These are phyloP conservation scores for Sinosuthora webbiana DNA, from an alignment of 2,113 vertebrate species.

Conservation along the genomic window DNA sequence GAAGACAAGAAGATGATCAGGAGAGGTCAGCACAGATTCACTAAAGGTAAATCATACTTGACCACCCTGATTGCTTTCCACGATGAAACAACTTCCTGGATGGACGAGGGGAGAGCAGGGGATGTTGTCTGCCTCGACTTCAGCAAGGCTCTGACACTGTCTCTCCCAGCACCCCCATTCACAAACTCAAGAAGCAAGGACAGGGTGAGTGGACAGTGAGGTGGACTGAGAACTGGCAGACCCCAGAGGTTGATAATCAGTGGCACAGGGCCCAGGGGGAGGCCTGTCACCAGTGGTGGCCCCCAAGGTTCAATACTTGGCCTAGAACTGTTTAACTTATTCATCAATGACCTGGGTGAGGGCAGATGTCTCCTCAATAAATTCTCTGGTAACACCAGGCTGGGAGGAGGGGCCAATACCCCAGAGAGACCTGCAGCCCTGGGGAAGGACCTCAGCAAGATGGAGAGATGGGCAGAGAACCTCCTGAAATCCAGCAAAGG, in stretches of 20 bases:
- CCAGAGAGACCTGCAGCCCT: neutral
- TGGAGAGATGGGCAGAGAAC: neutral
- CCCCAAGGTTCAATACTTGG: neutral
- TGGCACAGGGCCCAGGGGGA: neutral
- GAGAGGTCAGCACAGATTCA: neutral
- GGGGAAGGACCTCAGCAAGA: neutral
- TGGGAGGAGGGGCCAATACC: neutral
- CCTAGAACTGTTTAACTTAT: neutral
- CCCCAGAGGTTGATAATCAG: neutral
- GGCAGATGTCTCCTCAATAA: neutral
- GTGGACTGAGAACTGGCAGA: neutral
- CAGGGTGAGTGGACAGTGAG: neutral
- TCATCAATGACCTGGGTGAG: neutral
- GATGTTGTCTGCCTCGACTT: neutral
- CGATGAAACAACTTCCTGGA: neutral
- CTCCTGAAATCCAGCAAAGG: neutral
- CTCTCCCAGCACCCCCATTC: neutral
- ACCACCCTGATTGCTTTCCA: neutral
- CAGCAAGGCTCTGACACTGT: neutral
- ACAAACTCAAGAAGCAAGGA: no score
- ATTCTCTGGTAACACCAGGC: neutral
- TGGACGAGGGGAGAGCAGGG: neutral
- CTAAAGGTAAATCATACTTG: neutral
- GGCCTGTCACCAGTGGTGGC: neutral
- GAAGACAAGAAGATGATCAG: neutral